These are phyloP conservation scores for Slavum lentiscoides DNA, from an alignment of 2,888 invertebrate species.

Conservation along the genomic window DNA sequence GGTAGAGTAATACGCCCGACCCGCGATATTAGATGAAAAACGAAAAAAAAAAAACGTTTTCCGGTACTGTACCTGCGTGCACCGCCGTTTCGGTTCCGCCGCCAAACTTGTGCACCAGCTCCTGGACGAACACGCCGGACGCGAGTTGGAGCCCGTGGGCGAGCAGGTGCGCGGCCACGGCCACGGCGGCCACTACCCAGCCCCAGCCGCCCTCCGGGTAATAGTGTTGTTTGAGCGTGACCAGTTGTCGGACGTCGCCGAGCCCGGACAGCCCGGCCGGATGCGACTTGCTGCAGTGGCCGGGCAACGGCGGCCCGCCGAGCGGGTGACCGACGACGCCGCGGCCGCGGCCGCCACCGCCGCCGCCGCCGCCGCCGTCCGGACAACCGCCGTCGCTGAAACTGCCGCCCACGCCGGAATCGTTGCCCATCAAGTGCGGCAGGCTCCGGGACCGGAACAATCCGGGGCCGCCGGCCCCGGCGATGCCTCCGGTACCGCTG, in stretches of 20 bases:
- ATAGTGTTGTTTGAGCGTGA: constrained; percentile 71
- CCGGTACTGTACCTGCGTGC: constrained; percentile 56
- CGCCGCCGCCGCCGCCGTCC: constrained; percentile 58
- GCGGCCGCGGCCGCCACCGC: constrained; percentile 60
- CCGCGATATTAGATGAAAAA: no score
- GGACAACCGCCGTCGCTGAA: constrained; percentile 58
- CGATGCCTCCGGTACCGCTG: no score
- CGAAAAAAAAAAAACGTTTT: no score
- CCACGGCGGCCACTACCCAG: constrained; percentile 76
- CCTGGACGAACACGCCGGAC: constrained; percentile 68
- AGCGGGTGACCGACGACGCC: constrained; percentile 60
- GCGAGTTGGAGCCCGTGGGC: constrained; percentile 76
- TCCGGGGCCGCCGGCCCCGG: constrained; percentile 57
- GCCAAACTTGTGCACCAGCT: constrained; percentile 63
- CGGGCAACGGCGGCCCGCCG: constrained; percentile 57
- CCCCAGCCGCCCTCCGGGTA: constrained; percentile 90
- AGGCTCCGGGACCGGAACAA: constrained; percentile 71
- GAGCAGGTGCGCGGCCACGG: constrained; percentile 73
- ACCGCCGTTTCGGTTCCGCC: constrained; percentile 54
- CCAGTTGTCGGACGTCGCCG: constrained; percentile 53
- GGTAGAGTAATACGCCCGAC: no score
- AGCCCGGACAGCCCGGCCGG: constrained; percentile 27
- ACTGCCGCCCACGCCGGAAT: constrained; percentile 61
- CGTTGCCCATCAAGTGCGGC: constrained; percentile 64
- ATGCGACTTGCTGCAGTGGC: constrained; percentile 49